Conservation (phyloP, 2,888 invertebrate genomes). For the Troides helena region DNA sequence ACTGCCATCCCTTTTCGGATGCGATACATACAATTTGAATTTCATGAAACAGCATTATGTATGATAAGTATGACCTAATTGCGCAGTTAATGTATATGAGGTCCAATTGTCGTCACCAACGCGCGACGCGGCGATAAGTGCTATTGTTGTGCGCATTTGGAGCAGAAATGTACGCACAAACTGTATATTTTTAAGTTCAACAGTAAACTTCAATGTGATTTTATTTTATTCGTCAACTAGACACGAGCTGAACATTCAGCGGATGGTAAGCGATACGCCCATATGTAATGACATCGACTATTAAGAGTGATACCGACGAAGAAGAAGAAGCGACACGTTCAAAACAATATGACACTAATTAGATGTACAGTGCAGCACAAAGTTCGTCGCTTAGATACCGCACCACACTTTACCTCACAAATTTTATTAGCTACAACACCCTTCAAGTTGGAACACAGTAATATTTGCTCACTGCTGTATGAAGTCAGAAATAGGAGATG, state of each 20-base stretch:
- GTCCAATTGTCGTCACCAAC: constrained; percentile 26
- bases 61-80: constrained; percentile 8
- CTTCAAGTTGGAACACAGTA: too few species aligned
- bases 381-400: too few species aligned
- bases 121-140: constrained; percentile 34
- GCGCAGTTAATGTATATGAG: constrained; percentile 15
- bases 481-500: too few species aligned
- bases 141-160: constrained; percentile 57
- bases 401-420: too few species aligned
- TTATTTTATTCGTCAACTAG: too few species aligned
- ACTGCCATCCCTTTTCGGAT: neutral
- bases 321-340: too few species aligned
- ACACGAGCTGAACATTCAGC: neutral
- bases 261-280: neutral
- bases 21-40: neutral
- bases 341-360: too few species aligned
- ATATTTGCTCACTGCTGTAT: too few species aligned
- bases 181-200: neutral
- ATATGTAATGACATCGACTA: neutral
- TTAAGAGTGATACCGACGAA: too few species aligned
- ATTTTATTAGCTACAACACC: too few species aligned
- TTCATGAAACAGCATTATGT: neutral
- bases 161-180: constrained; percentile 48
- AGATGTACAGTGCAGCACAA: too few species aligned
- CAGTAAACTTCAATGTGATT: too few species aligned